phyloP scores from a whole-genome alignment of 1,140 invertebrate genomes.

The Cryptotermes secundus region DNA sequence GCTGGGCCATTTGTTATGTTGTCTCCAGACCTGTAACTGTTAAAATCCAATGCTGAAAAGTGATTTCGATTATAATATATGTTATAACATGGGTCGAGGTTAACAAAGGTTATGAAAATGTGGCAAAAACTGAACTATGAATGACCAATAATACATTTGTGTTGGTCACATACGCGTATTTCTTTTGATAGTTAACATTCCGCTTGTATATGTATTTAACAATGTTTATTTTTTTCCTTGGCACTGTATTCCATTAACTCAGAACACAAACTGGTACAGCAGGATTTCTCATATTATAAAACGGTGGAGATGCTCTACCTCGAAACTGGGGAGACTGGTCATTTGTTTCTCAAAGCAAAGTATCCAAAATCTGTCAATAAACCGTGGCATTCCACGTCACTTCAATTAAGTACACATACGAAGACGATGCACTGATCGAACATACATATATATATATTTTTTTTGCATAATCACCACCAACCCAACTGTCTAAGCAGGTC shows the following conservation, averaged over 20 bases:
- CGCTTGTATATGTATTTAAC: no score
- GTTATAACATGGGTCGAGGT: background rate
- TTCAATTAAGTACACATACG: background rate
- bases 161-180: no score
- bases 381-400: background rate
- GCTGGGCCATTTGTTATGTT: constrained; percentile 15
- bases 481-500: background rate
- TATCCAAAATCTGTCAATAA: background rate
- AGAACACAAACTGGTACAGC: background rate
- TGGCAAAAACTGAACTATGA: no score
- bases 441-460: background rate
- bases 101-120: background rate
- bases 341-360: background rate
- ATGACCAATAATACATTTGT: no score
- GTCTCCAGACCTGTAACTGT: background rate
- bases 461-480: background rate
- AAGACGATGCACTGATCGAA: background rate
- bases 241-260: no score
- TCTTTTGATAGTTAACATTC: no score
- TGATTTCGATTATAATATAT: background rate
- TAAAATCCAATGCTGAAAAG: background rate
- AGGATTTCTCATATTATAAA: background rate
- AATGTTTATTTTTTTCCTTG: no score
- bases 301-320: background rate
- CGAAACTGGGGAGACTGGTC: background rate